Evolutionary conservation across 35 echinoderm and acorn worm genomes (phyloP), one percentile per base, ranked within the genome.

Genomic region (Ophioderma brevispina): DNA sequence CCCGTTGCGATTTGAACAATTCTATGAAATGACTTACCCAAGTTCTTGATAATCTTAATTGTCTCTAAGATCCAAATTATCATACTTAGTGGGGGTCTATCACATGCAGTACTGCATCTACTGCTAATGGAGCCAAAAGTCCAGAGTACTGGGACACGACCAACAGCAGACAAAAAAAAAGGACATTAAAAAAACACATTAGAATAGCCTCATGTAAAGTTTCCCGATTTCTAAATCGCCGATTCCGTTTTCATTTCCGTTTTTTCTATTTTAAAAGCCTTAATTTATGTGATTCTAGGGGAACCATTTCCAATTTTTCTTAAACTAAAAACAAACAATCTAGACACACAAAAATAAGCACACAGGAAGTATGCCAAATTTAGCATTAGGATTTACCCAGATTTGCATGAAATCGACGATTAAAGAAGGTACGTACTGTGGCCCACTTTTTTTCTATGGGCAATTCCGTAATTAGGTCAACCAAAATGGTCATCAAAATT

Each of bases 141-240:
- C 81, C 83, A 19, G 96, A 98, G 85, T 95, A 93, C 75, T 98
- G 96, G 36, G 96, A 95, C 34, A 98, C 96, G 84, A 98, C 96
- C 96, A 63, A 37, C 76, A 28, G 63, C 37, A 90, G 28, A 82
- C 31, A 25, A 46, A 70, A 70, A 70, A 25, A 70, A 70, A 70
- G n/a, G 15, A 25, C n/a, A 25, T 25, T 70, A 25, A 70, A 70
- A 70, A 52, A 52, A 8, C 46, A 52, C 46, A 52, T 11, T n/a
- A n/a, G n/a, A n/a, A n/a, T n/a, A n/a, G n/a, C n/a, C n/a, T n/a
- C n/a, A n/a, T n/a, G n/a, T n/a, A n/a, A n/a, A n/a, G n/a, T n/a
- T n/a, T n/a, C n/a, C n/a, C n/a, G n/a, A n/a, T n/a, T n/a, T n/a
- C n/a, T n/a, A n/a, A n/a, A n/a, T n/a, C n/a, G n/a, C n/a, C n/a